Percentiles rank a stretch among this genome's conserved stretches.
phyloP scores from a whole-genome alignment of 2,113 vertebrate genomes.

The Gymnocephalus cernua region DNA sequence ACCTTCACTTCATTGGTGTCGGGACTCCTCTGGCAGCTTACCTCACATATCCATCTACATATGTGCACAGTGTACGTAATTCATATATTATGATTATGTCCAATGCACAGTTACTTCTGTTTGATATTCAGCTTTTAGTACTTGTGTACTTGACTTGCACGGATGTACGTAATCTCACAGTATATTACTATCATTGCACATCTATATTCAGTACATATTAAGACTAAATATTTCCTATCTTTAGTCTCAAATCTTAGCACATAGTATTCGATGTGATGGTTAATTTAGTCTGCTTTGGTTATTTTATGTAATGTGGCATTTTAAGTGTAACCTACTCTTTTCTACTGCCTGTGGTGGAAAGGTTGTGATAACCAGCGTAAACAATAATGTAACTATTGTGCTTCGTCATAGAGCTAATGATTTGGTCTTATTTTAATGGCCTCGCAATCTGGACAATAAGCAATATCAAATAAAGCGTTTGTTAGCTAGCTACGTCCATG shows the following conservation, averaged over 20 bases:
- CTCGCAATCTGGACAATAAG: not conserved
- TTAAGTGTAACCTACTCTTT: not conserved
- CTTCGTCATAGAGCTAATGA: not conserved
- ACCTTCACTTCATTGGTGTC: not conserved
- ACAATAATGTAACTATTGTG: not conserved
- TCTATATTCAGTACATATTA: not conserved
- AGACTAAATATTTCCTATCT: not conserved
- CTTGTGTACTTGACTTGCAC: not conserved
- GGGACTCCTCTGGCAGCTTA: not conserved
- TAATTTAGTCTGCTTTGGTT: no score
- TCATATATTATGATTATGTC: not conserved
- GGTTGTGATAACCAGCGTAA: not conserved
- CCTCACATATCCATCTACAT: not conserved
- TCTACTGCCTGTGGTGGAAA: not conserved
- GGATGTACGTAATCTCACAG: not conserved
- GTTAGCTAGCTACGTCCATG: not conserved
- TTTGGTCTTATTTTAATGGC: not conserved
- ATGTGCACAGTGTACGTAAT: not conserved
- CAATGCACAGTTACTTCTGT: not conserved
- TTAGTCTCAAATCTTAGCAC: not conserved
- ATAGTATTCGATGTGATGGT: not conserved
- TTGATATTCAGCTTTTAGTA: not conserved
- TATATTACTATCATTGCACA: not conserved
- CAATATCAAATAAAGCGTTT: no score
- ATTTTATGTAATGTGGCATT: not conserved